Evolutionary conservation across 2,888 invertebrate species (phyloP).

Genomic region (Lasiommata megera): DNA sequence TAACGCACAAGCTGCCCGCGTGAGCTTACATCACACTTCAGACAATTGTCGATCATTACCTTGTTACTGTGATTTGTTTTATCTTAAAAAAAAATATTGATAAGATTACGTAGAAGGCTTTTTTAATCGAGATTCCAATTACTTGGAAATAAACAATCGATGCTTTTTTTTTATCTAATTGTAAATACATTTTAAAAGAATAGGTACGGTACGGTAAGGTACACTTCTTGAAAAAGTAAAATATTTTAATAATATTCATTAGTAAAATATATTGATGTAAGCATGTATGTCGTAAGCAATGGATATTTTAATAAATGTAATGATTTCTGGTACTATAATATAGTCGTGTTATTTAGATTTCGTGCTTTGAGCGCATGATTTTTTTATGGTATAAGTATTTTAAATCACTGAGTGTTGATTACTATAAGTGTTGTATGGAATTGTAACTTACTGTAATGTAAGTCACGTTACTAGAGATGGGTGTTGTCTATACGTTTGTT

Average conservation of each 20-base stretch:
- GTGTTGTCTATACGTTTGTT: constrained; percentile 48
- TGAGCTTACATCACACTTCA: constrained; percentile 54
- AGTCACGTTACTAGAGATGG: constrained; percentile 44
- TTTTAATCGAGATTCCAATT: constrained; percentile 58
- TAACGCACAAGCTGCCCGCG: constrained; percentile 41
- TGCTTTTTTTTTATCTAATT: constrained; percentile 30
- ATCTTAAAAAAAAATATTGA: constrained; percentile 50
- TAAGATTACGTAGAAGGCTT: constrained; percentile 47
- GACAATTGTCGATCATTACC: constrained; percentile 58
- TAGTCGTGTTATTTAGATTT: constrained; percentile 58
- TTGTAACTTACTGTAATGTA: constrained; percentile 53
- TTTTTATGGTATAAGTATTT: constrained; percentile 61
- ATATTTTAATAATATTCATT: constrained; percentile 24
- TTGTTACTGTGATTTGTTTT: constrained; percentile 77
- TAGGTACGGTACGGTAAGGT: not conserved
- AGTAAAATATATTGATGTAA: not conserved
- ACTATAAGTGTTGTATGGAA: constrained; percentile 63
- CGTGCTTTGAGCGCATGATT: constrained; percentile 76
- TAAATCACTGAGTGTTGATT: constrained; percentile 60
- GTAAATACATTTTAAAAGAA: constrained; percentile 36
- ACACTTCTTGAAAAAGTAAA: constrained; percentile 7
- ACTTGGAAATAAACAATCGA: constrained; percentile 35
- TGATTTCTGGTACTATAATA: constrained; percentile 49
- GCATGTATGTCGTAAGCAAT: constrained; percentile 46
- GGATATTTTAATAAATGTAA: constrained; percentile 41